Conservation (phyloP, 2,797 vertebrate genomes). For the Melanotaenia nigrans region DNA sequence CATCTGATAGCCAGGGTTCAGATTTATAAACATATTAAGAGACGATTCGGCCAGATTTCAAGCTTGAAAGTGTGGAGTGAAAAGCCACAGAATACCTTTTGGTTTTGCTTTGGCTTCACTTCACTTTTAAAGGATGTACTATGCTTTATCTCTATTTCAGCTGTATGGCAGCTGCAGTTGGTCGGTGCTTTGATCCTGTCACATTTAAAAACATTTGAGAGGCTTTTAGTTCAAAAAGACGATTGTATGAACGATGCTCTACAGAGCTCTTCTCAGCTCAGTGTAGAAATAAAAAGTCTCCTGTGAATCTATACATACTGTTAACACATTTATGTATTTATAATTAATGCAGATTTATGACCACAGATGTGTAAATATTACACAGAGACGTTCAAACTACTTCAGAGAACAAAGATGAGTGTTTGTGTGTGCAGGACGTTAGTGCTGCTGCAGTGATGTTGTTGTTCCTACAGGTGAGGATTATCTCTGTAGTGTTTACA, state of each 20-base stretch:
- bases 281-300: background rate
- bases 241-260: background rate
- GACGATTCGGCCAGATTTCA: no score
- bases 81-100: background rate
- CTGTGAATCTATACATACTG: background rate
- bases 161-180: background rate
- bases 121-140: background rate
- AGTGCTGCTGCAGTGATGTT: no score
- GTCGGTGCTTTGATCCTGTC: background rate
- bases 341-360: background rate
- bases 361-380: background rate
- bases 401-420: background rate
- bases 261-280: background rate
- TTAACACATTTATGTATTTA: background rate
- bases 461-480: no score
- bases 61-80: background rate
- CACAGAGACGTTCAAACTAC: background rate
- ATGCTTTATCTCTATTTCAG: background rate
- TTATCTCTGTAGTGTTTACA: no score
- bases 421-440: no score
- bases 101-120: background rate
- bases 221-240: background rate
- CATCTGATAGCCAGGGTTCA: background rate
- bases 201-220: background rate
- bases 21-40: background rate